Evolutionary conservation across 2,797 vertebrate genomes (phyloP).

Genomic region (Erpetoichthys calabaricus): DNA sequence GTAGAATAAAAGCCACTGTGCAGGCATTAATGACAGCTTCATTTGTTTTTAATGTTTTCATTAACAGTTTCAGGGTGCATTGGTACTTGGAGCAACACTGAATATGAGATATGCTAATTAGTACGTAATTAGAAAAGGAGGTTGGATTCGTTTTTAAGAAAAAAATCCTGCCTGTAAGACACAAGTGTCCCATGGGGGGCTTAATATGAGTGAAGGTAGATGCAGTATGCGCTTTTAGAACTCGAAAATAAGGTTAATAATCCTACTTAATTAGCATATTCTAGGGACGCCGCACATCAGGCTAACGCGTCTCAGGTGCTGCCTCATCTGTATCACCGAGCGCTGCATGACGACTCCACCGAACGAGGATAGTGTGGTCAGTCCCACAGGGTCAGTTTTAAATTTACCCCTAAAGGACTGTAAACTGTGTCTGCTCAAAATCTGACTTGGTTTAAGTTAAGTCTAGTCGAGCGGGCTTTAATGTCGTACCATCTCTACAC

Average conservation of each 20-base stretch:
- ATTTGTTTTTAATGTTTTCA: conserved; percentile 24
- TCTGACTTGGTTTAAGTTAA: too few species aligned
- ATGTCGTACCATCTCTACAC: too few species aligned
- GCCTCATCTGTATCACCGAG: too few species aligned
- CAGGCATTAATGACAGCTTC: neutral
- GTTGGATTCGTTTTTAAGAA: conserved; percentile 50
- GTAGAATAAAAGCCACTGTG: neutral
- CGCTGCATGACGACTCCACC: too few species aligned
- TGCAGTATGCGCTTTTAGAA: neutral
- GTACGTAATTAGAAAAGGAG: conserved; percentile 47
- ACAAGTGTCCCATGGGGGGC: conserved; percentile 48
- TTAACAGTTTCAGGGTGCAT: conserved; percentile 41
- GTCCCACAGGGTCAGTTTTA: too few species aligned
- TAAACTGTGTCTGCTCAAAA: too few species aligned
- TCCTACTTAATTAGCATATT: conserved; percentile 56
- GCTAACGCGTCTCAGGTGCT: too few species aligned
- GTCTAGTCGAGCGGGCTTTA: too few species aligned
- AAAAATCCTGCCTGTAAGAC: conserved; percentile 47
- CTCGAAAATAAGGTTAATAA: conserved; percentile 29
- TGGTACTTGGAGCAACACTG: conserved; percentile 24
- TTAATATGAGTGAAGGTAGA: too few species aligned
- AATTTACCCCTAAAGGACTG: too few species aligned
- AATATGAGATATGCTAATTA: conserved; percentile 45
- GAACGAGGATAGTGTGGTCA: too few species aligned
- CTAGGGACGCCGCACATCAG: too few species aligned